Conservation (phyloP, 2,113 vertebrate species). For the Anoura caudifer region DNA sequence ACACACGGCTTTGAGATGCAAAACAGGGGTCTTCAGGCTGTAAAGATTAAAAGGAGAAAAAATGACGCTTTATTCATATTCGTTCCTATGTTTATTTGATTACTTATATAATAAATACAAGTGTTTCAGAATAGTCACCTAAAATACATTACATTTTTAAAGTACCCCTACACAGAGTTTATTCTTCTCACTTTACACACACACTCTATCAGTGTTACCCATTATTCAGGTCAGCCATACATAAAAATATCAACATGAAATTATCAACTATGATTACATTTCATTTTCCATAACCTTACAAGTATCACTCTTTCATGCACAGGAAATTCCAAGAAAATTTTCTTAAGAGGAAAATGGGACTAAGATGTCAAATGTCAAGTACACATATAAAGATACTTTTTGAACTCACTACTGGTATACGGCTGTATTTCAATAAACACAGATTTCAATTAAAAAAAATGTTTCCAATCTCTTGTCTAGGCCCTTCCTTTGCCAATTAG, state of each 20-base stretch:
- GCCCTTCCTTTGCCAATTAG: background rate
- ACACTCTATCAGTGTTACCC: background rate
- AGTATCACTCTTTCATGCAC: background rate
- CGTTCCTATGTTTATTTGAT: background rate
- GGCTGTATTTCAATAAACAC: background rate
- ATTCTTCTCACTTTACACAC: background rate
- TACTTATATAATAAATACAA: conserved; percentile 17
- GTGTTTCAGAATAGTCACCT: background rate
- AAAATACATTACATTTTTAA: background rate
- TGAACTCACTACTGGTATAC: background rate
- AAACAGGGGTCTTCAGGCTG: conserved; percentile 95
- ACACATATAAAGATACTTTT: background rate
- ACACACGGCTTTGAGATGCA: conserved; percentile 95
- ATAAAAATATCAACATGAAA: background rate
- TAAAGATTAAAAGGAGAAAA: conserved; percentile 17
- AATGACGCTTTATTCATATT: background rate
- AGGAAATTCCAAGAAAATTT: background rate
- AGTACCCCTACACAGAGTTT: background rate
- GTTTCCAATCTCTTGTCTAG: background rate
- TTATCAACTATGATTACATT: background rate
- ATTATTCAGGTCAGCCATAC: background rate
- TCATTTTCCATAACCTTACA: background rate
- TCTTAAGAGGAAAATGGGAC: background rate
- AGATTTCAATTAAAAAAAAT: background rate
- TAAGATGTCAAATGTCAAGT: background rate